Conservation (phyloP, 2,888 invertebrate genomes). For the Philereme vetulata region DNA sequence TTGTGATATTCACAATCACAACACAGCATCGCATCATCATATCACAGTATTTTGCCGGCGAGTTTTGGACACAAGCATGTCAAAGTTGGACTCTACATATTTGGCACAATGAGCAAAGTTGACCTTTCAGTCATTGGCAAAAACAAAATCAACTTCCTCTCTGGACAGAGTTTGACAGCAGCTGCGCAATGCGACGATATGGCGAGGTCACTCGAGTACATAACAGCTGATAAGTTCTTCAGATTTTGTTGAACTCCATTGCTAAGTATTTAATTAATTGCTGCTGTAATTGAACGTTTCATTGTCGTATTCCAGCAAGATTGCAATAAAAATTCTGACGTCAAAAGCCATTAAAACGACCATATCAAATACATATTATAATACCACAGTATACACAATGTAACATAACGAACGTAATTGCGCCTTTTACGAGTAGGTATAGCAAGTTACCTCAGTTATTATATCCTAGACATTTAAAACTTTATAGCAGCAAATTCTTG, state of each 20-base stretch:
- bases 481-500: conserved; percentile 3
- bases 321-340: conserved; percentile 15
- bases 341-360: conserved; percentile 31
- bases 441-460: conserved; percentile 1
- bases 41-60: too few relatives aligned
- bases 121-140: conserved; percentile 24
- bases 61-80: too few relatives aligned
- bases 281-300: conserved; percentile 26
- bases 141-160: conserved; percentile 35
- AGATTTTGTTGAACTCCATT: conserved; percentile 49
- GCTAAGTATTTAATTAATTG: conserved; percentile 24
- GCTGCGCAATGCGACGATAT: conserved; percentile 64
- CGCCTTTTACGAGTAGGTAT: conserved; percentile 6
- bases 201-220: conserved; percentile 56
- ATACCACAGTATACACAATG: conserved; percentile 1
- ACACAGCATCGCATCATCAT: too few relatives aligned
- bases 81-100: conserved; percentile 5
- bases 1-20: too few relatives aligned
- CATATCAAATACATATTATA: conserved; percentile 19
- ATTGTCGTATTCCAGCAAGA: conserved; percentile 23
- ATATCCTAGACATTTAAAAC: conserved; percentile 9
- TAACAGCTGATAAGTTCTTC: conserved; percentile 51
- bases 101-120: conserved; percentile 11
- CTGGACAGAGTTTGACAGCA: conserved; percentile 38
- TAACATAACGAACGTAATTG: conserved; percentile 6